Evolutionary conservation across 2,113 vertebrate species (phyloP), one percentile per base, ranked within the genome.

Genomic region (Tragulus kanchil): DNA sequence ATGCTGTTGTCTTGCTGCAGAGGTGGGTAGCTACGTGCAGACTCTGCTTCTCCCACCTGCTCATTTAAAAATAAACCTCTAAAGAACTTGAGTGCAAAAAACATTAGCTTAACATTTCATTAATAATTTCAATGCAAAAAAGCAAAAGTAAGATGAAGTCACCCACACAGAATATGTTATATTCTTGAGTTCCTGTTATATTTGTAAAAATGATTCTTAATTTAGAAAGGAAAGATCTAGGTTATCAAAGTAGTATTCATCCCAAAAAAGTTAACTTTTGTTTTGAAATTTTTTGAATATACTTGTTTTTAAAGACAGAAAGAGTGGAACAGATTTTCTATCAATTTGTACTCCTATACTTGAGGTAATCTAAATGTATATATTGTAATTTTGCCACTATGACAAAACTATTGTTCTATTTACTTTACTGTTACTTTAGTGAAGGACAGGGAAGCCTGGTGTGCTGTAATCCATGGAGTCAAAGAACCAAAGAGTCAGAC

Each of bases 41-140:
- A 88, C 75, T 93, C 96, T 85, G 69, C 64, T 93, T 97, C 96
- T 96, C 97, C 98, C 95, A 98, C 98, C 52, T 97, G 96, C 90
- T 65, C 73, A 90, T 92, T 97, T 96, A 98, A 98, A 98, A 98
- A 98, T 98, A 98, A 96, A 95, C 64, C 87, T 96, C 79, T 59
- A 85, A 89, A 85, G 93, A 93, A 86, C 82, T 75, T 93, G 89
- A 96, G 95, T 94, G 89, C 77, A 85, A 97, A 97, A 97, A 84
- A 86, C 52, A 96, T 96, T 97, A 96, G 86, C 56, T 98, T 91
- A 96, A 93, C 79, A 89, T 96, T 98, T 97, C 97, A 98, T 97
- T 98, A 98, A 98, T 98, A 97, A 98, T 98, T 98, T 96, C 84
- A 86, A 95, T 94, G 92, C 69, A 96, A 97, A 97, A 95, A 96